Base-by-base conservation (phyloP, 2,888 invertebrate genomes). In the Lithophane socia region DNA sequence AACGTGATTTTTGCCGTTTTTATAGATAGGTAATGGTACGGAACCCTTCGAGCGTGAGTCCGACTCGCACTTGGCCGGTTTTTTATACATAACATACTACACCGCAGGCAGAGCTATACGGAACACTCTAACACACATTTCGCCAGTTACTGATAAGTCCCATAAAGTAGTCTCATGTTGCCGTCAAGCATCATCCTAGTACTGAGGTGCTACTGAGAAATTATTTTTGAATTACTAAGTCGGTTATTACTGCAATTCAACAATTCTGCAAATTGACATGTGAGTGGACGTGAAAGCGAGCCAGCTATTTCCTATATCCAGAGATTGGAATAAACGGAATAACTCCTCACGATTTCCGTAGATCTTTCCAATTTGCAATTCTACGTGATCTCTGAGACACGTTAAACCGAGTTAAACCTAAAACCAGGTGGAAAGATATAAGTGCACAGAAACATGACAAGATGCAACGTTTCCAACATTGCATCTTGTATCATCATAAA, bases 371-470 rank as follows among this genome's bases (percentile, higher is more conserved):
- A 76, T 37, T 54, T 47, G 44, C 44, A 47, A 63, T 21, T 63
- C 18, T 44, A 75, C 63, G 75, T 76, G 75, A 54, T 24, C 54
- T 74, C 21, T 24, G 16, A 21, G 49, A 74, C 60, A 60, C 29
- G 29, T 29, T 29, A 60, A 60, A 29, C 29, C 16, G 16, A 8
- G 60, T 1, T 3, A 18, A 29, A 24, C 1, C 29, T 29, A 60
- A 29, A 24, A 60, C 3, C 60, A 60, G 64, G 9, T 64, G n/a
- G 16, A 64, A 64, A 42, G 21, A 21, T n/a, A 12, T n/a, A 63
- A 37, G 8, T 64, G 21, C 5, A 24, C 10, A 65, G 24, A 44
- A 65, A 44, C 18, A 64, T 64, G 42, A 42, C 42, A 21, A 21
- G 64, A 64, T 64, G n/a, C 4, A 64, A n/a, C 16, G 42, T 64